Conservation (phyloP, 2,888 invertebrate species). For the Epiperipatus broadwayi region DNA sequence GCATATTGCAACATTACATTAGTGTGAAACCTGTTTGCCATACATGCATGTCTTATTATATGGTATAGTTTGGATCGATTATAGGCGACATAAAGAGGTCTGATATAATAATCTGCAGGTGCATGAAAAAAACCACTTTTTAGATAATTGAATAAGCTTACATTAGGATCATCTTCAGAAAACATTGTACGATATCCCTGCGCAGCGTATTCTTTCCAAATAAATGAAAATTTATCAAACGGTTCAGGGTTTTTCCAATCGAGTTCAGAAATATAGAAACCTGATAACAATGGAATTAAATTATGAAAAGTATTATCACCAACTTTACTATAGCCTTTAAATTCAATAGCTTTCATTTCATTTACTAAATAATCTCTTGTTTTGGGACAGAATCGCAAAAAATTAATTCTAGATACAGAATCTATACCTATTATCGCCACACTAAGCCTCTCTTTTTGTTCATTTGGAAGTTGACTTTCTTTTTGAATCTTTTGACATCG, state of each 20-base stretch:
- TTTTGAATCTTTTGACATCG: too few species aligned
- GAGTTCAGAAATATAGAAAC: too few species aligned
- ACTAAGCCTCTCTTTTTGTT: too few species aligned
- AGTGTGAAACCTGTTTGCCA: slow-evolving; percentile 47
- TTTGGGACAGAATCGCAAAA: slow-evolving; percentile 21
- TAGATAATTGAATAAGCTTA: slow-evolving; percentile 60
- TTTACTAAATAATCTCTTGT: slow-evolving; percentile 19
- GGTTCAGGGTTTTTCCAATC: too few species aligned
- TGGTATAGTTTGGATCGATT: slow-evolving; percentile 18
- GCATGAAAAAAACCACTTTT: slow-evolving; percentile 52
- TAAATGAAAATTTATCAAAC: slow-evolving; percentile 60
- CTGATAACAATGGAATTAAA: slow-evolving; percentile 23
- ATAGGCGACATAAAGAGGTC: slow-evolving; percentile 44
- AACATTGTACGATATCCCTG: slow-evolving; percentile 55
- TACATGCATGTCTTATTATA: too few species aligned
- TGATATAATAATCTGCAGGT: slow-evolving; percentile 67
- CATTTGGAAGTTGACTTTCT: too few species aligned
- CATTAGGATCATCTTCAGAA: slow-evolving; percentile 58
- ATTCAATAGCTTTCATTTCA: slow-evolving; percentile 20
- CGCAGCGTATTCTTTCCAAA: slow-evolving; percentile 59
- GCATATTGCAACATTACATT: slow-evolving; percentile 52
- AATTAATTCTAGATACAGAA: slow-evolving; percentile 23
- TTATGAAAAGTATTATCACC: slow-evolving; percentile 26
- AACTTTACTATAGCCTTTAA: slow-evolving; percentile 24
- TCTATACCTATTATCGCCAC: slow-evolving; percentile 25